Conservation (phyloP, 2,888 invertebrate species). For the Catocala sponsa region DNA sequence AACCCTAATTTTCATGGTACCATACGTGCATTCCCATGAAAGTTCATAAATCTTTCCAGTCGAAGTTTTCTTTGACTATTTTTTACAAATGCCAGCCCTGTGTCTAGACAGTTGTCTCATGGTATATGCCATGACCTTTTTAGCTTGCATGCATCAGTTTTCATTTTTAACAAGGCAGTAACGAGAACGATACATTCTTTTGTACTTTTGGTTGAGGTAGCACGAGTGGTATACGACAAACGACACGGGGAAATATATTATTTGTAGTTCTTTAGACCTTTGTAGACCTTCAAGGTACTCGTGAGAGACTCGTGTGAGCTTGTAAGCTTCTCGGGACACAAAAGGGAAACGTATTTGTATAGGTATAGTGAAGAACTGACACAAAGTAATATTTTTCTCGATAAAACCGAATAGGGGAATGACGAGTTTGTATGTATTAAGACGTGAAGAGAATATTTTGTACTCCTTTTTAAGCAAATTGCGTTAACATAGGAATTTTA, state of each 20-base stretch:
- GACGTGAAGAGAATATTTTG: background rate
- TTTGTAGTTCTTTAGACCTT: slow-evolving; percentile 18
- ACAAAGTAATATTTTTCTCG: background rate
- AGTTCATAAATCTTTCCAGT: too few species aligned
- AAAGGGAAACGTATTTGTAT: slow-evolving; percentile 7
- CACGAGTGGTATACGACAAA: slow-evolving; percentile 16
- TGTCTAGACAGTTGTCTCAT: slow-evolving; percentile 31
- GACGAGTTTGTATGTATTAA: background rate
- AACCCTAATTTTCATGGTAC: too few species aligned
- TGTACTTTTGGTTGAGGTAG: slow-evolving; percentile 31
- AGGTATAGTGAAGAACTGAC: background rate
- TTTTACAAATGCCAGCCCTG: background rate
- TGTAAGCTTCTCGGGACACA: slow-evolving; percentile 12
- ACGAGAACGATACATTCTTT: slow-evolving; percentile 24
- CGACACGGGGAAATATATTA: slow-evolving; percentile 12
- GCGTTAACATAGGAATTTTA: too few species aligned
- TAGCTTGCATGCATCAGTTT: slow-evolving; percentile 50
- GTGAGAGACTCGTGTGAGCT: slow-evolving; percentile 4
- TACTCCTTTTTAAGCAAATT: too few species aligned
- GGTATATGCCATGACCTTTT: slow-evolving; percentile 37
- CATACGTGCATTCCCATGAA: too few species aligned
- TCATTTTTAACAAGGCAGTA: slow-evolving; percentile 52
- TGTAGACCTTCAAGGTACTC: slow-evolving; percentile 6
- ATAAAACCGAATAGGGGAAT: background rate
- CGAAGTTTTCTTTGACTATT: background rate